Conservation (phyloP, 2,888 invertebrate species). For the Trachelus stipa region DNA sequence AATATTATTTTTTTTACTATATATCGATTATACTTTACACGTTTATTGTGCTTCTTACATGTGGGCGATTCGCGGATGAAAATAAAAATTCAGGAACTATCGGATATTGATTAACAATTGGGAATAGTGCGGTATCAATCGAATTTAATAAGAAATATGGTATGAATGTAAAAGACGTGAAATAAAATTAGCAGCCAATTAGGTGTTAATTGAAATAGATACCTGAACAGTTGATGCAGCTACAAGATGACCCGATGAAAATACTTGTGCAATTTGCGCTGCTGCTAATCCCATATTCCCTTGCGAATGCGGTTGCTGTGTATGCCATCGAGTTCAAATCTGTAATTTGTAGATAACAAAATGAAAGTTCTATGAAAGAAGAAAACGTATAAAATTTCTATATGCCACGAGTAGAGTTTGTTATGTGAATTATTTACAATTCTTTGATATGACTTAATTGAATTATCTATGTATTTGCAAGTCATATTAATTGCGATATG, state of each 20-base stretch:
- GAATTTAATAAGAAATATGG: background rate
- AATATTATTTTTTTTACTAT: background rate
- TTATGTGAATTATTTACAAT: background rate
- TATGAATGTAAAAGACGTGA: background rate
- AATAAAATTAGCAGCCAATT: background rate
- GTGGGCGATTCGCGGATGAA: background rate
- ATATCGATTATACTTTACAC: background rate
- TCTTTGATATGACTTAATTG: background rate
- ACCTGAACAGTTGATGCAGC: background rate
- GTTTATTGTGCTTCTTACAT: background rate
- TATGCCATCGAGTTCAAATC: background rate
- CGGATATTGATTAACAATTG: background rate
- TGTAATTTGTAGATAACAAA: constrained; percentile 5
- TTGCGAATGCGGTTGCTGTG: background rate
- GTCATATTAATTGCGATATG: background rate
- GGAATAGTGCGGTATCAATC: background rate
- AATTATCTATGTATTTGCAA: background rate
- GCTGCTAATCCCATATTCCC: background rate
- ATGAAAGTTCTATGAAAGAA: background rate
- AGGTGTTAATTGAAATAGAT: background rate
- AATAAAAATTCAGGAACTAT: background rate
- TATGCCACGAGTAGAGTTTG: no score
- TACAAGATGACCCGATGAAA: background rate
- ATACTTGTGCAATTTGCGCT: background rate
- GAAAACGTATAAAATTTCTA: no score